Base-by-base conservation (phyloP, 1,140 invertebrate species). In the Subanguina moxae region DNA sequence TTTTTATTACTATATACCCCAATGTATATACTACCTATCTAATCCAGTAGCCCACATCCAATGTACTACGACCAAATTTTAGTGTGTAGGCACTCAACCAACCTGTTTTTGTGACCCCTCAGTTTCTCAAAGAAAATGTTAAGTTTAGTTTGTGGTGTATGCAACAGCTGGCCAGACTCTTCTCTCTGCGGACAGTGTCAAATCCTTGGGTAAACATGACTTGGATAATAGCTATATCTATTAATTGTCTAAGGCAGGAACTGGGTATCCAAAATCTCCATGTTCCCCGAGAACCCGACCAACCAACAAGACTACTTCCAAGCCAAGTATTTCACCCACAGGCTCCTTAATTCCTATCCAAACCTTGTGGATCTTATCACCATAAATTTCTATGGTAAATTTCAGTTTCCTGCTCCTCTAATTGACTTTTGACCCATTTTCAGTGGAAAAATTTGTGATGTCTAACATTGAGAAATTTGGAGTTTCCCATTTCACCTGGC, bases 201-300 rank as follows among this genome's bases (percentile, higher is more conserved):
- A 52, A 15, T 52, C 48, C 8, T 7, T 25, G 8, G 48, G 48
- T 15, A 52, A 45, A 45, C 11, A 45, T n/a, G 11, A 45, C n/a
- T 45, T 45, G 11, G n/a, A 45, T 45, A 19, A 15, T 52, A 52
- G 17, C 23, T 52, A 45, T 52, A 52, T 52, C 8, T 52, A 52
- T 52, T 21, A 25, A 13, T 11, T 13, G 11, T 45, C 48, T 48
- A 38, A 68, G 66, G 56, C 9, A 32, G 46, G 13, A 68, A 62
- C 62, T 68, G 66, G 66, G 61, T 65, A 19, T 61, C 45, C 7
- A 57, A 68, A 30, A 56, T 45, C 63, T 11, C 66, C 42, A 11
- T 62, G 38, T 65, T 68, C 43, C 30, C 66, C 38, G 30, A 52
- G 21, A 28, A 23, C 38, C 19, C 30, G 25, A 13, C 43, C 28